Evolutionary conservation across 2,113 vertebrate genomes (phyloP), one percentile per base, ranked within the genome.

Genomic region (Siphamia tubifer): DNA sequence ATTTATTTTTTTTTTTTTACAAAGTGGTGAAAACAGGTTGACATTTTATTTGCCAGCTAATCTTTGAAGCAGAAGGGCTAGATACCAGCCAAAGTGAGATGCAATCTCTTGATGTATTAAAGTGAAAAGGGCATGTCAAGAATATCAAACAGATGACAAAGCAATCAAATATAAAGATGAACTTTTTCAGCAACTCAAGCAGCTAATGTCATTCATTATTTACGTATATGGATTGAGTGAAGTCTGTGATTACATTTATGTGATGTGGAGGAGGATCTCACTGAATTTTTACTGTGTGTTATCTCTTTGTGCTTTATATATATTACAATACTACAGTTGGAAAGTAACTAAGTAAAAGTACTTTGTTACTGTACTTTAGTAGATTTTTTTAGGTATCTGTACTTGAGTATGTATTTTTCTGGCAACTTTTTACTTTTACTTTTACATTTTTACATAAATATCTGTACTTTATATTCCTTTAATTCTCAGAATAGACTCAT

Each of bases 91-190:
- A 0, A 55, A 62, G 36, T 43, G 32, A 77, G 76, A 89, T 88
- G 63, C 65, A 52, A 84, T 84, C 74, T 75, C 16, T 8, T 40
- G 63, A 77, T 74, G 69, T 65, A 77, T 68, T 75, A 38, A 35
- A 78, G 66, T 61, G 77, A 86, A 87, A 88, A 88, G 83, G 83
- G 71, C 71, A 81, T 77, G 68, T 61, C 66, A 76, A 45, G 68
- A 79, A 87, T 83, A 83, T 83, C 61, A 86, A 83, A 81, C 47
- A 25, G 52, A 53, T 10, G 66, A 68, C 52, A 71, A 75, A 63
- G 53, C 56, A 74, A 83, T 83, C 47, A 73, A 70, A 84, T 68
- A 64, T 47, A 79, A 71, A 65, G 6, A 79, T 39, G 31, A 72
- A 55, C 25, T 2, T 51, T 64, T 60, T 54, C 28, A 32, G 45